These are phyloP conservation scores for Lepeophtheirus salmonis DNA, from an alignment of 1,140 invertebrate species.

Conservation along the genomic window DNA sequence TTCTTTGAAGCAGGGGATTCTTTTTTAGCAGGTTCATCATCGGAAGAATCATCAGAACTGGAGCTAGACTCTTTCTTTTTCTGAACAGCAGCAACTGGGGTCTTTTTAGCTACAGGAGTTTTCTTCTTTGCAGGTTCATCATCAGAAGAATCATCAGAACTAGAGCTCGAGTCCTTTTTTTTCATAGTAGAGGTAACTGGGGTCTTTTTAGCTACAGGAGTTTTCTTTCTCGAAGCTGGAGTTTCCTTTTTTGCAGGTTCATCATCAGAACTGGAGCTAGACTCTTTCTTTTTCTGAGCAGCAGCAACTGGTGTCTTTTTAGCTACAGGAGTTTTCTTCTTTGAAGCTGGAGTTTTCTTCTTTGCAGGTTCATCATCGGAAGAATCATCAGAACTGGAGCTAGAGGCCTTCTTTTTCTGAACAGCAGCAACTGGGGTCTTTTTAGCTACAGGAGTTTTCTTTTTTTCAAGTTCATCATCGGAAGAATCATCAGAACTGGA, in stretches of 20 bases:
- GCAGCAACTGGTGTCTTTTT: neutral
- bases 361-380: conserved; percentile 6
- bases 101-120: neutral
- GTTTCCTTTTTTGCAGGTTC: neutral
- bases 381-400: neutral
- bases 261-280: neutral
- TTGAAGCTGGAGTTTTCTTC: neutral
- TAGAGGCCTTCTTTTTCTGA: neutral
- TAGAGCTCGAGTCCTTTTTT: neutral
- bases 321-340: neutral
- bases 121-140: neutral
- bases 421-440: neutral
- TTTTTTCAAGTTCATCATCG: no score
- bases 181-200: neutral
- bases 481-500: no score
- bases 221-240: neutral
- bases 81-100: neutral
- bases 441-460: no score
- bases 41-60: conserved; percentile 7
- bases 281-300: no score
- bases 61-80: neutral
- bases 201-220: no score
- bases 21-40: conserved; percentile 3
- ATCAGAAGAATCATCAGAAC: neutral
- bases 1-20: neutral